phyloP scores from a whole-genome alignment of 1,140 invertebrate genomes.

The Drosophila fuyamai region DNA sequence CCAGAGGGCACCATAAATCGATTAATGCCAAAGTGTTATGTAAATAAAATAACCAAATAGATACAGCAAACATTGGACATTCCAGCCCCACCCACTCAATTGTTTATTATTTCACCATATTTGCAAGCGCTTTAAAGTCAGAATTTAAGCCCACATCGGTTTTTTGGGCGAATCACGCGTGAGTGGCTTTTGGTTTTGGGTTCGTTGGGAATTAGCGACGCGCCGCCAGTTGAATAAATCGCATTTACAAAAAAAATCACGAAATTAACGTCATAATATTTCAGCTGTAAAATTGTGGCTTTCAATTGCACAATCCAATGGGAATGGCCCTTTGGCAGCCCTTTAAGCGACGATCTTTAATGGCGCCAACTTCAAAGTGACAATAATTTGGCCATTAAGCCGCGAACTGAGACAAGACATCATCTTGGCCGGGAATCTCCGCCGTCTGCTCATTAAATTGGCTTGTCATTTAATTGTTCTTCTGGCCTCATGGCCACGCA shows the following conservation, averaged over 20 bases:
- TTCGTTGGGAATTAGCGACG: slow-evolving; percentile 33
- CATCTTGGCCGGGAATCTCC: slow-evolving; percentile 15
- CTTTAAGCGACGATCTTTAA: slow-evolving; percentile 48
- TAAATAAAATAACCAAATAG: slow-evolving; percentile 55
- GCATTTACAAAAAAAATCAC: slow-evolving; percentile 16
- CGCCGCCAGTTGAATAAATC: slow-evolving; percentile 43
- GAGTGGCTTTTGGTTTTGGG: slow-evolving; percentile 44
- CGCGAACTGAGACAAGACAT: slow-evolving; percentile 25
- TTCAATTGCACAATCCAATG: slow-evolving; percentile 16
- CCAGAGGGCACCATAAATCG: slow-evolving; percentile 63
- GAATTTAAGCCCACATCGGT: slow-evolving; percentile 24
- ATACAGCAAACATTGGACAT: slow-evolving; percentile 1
- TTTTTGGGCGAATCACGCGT: slow-evolving; percentile 28
- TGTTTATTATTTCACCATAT: slow-evolving; percentile 29
- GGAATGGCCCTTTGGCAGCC: not conserved
- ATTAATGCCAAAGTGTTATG: slow-evolving; percentile 73
- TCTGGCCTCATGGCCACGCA: slow-evolving; percentile 42
- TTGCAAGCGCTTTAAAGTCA: slow-evolving; percentile 28
- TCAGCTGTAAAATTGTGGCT: slow-evolving; percentile 32
- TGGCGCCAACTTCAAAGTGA: slow-evolving; percentile 81
- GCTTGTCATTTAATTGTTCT: slow-evolving; percentile 81
- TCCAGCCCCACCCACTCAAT: slow-evolving; percentile 1
- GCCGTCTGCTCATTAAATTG: slow-evolving; percentile 70
- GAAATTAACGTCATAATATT: slow-evolving; percentile 21
- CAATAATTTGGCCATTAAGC: slow-evolving; percentile 80